Evolutionary conservation across 1,140 invertebrate genomes (phyloP), one percentile per base, ranked within the genome.

Genomic region (Drosophila sucinea): DNA sequence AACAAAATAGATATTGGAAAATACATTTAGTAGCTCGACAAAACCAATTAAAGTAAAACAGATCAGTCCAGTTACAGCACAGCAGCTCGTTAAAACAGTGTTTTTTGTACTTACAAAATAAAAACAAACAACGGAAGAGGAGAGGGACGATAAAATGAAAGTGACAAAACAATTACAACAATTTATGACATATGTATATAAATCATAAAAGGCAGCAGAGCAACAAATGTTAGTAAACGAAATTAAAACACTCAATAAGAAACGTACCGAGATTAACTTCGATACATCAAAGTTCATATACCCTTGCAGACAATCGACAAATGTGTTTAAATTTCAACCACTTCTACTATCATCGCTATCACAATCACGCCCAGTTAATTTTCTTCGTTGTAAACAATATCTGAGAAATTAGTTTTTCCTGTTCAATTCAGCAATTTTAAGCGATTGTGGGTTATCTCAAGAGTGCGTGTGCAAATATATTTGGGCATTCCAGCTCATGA

Each of bases 1-100:
- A 66, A 71, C 17, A 65, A 69, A 82, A 82, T 70, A 78, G 70
- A 69, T 68, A 77, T 72, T 79, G 35, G 69, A 79, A 86, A 81
- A 87, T 71, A 86, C 84, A 86, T 79, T 86, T 83, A 86, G 83
- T 86, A 87, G 77, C 81, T 86, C 73, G 79, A 78, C 60, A 87
- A 73, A 79, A 86, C 83, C 83, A 86, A 87, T 86, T 87, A 60
- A 70, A 60, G 86, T 74, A 75, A 80, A 86, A 80, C 82, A 85
- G 81, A 81, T 51, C 82, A 86, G 77, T 81, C 44, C 78, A 87
- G 81, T 83, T 87, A 86, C 79, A 56, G 57, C 44, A 51, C 44
- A 51, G 66, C 74, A 86, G 73, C 79, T 83, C 67, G 75, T 77
- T 86, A 69, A 75, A 65, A 62, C 47, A 76, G 82, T 83, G 87